Evolutionary conservation across 2,888 invertebrate genomes (phyloP), one percentile per base, ranked within the genome.

Genomic region (Xylota sylvarum): DNA sequence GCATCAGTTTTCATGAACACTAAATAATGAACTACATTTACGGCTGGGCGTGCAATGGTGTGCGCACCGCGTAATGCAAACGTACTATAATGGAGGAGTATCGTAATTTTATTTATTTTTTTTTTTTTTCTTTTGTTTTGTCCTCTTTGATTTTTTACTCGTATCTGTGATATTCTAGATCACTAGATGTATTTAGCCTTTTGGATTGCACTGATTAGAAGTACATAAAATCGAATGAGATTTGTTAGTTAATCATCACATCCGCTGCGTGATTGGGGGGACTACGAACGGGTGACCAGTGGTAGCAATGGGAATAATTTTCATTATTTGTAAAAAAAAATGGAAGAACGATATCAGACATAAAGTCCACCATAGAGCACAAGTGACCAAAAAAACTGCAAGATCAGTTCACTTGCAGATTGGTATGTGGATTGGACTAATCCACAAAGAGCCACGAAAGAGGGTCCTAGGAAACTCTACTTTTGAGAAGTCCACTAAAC

Each of bases 1-100:
- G 86, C 86, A 86, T 86, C 82, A 78, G 77, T 86, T 86, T 86
- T 86, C 86, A 86, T 86, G 86, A 82, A 86, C 86, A 86, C 86
- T 77, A 82, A 82, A 86, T 82, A 86, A 86, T 86, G 86, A 82
- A 78, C 86, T 82, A 81, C 85, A 81, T 81, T 76, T 48, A 35
- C 32, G 69, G 64, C 48, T 55, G 55, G 40, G 56, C 48, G 62
- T 74, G 56, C 56, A 56, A 17, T 40, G 30, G 58, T 72, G 14
- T 55, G 72, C 5, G 56, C 27, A 43, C 23, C 27, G 52, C 35
- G 23, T 30, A 30, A 14, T 60, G 72, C n/a, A 46, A 32, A 56
- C 14, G 6, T 14, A 5, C 14, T 70, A 58, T 67, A 80, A 60
- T 80, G 74, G 74, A 80, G 74, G 80, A 80, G 80, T 80, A 56